Evolutionary conservation across 2,888 invertebrate genomes (phyloP).

Genomic region (Mythimna vitellina): DNA sequence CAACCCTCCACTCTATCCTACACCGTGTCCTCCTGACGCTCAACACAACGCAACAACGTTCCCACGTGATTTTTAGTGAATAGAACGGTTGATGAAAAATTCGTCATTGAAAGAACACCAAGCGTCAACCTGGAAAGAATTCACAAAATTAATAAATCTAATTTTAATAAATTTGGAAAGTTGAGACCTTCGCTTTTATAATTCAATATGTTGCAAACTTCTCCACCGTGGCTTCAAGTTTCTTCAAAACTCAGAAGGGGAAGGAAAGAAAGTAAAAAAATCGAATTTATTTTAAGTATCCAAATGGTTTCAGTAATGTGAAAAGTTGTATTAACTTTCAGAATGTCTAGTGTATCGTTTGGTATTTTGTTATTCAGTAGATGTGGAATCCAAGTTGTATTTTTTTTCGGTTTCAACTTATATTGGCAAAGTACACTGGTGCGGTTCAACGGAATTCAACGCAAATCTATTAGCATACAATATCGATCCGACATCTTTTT

Average conservation of each 20-base stretch:
- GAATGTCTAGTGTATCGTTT: constrained; percentile 35
- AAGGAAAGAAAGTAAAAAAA: constrained; percentile 29
- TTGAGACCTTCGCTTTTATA: constrained; percentile 35
- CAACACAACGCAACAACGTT: too few species aligned
- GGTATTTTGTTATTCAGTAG: constrained; percentile 24
- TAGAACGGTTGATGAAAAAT: neutral
- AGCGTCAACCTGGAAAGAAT: constrained; percentile 20
- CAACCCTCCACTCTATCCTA: too few species aligned
- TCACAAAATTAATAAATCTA: constrained; percentile 47
- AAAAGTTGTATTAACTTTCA: constrained; percentile 52
- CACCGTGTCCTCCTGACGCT: too few species aligned
- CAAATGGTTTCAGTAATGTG: constrained; percentile 45
- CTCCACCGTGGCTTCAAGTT: constrained; percentile 29
- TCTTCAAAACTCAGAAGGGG: constrained; percentile 11
- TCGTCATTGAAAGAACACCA: constrained; percentile 1
- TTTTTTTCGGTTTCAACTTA: constrained; percentile 17
- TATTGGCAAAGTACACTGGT: too few species aligned
- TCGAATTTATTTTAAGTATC: constrained; percentile 52
- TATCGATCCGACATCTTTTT: too few species aligned
- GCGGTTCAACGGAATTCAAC: too few species aligned
- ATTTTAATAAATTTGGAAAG: constrained; percentile 50
- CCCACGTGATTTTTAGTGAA: neutral
- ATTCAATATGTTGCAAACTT: constrained; percentile 53
- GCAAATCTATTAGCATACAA: too few species aligned
- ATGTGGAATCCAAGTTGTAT: constrained; percentile 5